A percentile compares a stretch with the other conserved stretches of the same genome.
phyloP scores from a whole-genome alignment of 2,888 invertebrate genomes.

The Sarcophaga carnaria region DNA sequence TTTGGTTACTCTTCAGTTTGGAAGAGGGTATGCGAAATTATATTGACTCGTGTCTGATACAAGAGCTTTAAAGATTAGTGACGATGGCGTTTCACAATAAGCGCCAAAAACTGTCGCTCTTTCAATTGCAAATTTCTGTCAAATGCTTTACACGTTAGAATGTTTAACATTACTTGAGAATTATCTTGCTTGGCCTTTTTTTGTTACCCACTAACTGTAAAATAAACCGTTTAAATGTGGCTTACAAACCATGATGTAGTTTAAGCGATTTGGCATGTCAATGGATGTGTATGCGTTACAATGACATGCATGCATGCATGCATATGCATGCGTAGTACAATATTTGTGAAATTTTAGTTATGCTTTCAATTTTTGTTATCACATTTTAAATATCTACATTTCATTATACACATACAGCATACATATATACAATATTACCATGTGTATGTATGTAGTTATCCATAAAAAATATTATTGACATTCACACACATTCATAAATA shows the following conservation, averaged over 20 bases:
- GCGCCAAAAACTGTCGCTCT: no score
- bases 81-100: no score
- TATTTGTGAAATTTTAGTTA: constrained; percentile 60
- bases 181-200: neutral
- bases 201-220: neutral
- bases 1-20: no score
- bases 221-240: neutral
- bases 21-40: no score
- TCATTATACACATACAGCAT: constrained; percentile 4
- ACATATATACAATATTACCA: neutral
- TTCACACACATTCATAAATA: neutral
- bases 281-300: constrained; percentile 4
- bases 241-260: constrained; percentile 15
- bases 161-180: no score
- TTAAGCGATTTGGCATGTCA: constrained; percentile 48
- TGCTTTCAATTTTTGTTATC: constrained; percentile 62
- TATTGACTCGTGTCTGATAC: no score
- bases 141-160: no score
- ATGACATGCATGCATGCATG: neutral
- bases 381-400: constrained; percentile 55
- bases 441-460: no score
- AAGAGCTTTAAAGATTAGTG: no score
- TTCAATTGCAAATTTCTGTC: no score
- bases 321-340: constrained; percentile 42
- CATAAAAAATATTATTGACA: constrained; percentile 4